Base-by-base conservation (phyloP, 1,140 invertebrate species). In the Pseudomyrmex concolor region DNA sequence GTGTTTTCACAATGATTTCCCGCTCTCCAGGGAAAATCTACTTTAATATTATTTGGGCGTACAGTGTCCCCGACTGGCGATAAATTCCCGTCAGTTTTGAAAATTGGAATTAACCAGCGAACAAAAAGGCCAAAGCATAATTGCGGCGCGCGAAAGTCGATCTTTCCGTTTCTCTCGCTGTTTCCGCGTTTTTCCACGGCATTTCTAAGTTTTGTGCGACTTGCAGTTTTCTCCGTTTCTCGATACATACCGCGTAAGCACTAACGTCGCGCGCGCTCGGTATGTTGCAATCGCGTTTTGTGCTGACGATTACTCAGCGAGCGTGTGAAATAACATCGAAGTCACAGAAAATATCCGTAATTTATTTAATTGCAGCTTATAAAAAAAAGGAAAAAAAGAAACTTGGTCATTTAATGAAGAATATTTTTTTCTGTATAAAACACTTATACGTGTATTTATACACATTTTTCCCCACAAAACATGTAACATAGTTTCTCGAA, bases 21-120 rank as follows among this genome's bases (percentile, higher is more conserved):
- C 19, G 13, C 43, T 4, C 7, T 12, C 63, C 34, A 78, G 19
- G 43, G 54, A 51, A 59, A 80, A 80, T 71, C 8, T 59, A 80
- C 54, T 71, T 70, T 71, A 59, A 73, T 68, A 80, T 82, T 68
- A 76, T 84, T 64, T 67, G 66, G 51, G 34, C 34, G 5, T 59
- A 17, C 55, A 25, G 51, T 68, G n/a, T 81, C 82, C 43, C 43
- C 54, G 13, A 43, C 13, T 54, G 60, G 59, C 59, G 62, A 86
- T 83, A 83, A 83, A 87, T 87, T 85, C 64, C 70, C 60, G 60
- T 81, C 78, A 67, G 67, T 72, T 87, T 85, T 83, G 70, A 80
- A 71, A 86, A 83, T 55, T 68, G 64, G 59, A 86, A 86, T 86
- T 86, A 84, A 86, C 84, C 45, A 25, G 19, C 2, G 48, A 78